Conservation (phyloP, 1,140 invertebrate genomes). For the Helicoverpa armigera region DNA sequence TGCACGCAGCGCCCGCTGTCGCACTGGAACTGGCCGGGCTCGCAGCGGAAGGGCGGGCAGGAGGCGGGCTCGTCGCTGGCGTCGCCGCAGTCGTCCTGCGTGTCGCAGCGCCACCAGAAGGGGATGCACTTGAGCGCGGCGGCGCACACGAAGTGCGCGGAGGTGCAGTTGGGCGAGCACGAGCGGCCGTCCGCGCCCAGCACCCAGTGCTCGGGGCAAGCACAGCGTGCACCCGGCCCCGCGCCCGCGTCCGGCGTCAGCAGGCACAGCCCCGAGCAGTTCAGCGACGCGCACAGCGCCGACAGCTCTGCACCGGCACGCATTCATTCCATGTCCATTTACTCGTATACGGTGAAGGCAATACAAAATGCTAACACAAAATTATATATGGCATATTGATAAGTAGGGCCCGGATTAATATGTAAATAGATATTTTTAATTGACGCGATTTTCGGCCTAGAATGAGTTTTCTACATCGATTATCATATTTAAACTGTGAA, state of each 20-base stretch:
- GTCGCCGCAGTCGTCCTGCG: conserved; percentile 93
- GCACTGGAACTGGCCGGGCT: conserved; percentile 94
- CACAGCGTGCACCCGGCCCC: conserved; percentile 89
- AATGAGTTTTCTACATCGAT: too few species aligned
- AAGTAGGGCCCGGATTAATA: too few species aligned
- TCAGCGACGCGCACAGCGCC: conserved; percentile 84
- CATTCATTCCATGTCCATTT: neutral
- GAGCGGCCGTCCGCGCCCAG: conserved; percentile 89
- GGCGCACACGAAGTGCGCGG: conserved; percentile 92
- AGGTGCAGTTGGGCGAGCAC: conserved; percentile 93
- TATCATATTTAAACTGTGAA: too few species aligned
- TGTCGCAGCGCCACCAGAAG: conserved; percentile 93
- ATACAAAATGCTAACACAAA: too few species aligned
- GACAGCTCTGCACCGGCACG: conserved; percentile 64
- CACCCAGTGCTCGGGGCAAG: conserved; percentile 94
- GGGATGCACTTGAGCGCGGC: conserved; percentile 94
- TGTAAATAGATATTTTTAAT: too few species aligned
- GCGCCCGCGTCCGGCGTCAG: conserved; percentile 87
- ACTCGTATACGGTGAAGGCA: too few species aligned
- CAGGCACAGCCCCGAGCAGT: conserved; percentile 93
- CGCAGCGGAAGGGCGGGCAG: conserved; percentile 91
- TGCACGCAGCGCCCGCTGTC: conserved; percentile 89
- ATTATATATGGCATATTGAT: too few species aligned
- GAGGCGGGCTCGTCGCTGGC: conserved; percentile 91
- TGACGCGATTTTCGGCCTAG: too few species aligned